Evolutionary conservation across 2,113 vertebrate species (phyloP).

Genomic region (Salvator merianae): DNA sequence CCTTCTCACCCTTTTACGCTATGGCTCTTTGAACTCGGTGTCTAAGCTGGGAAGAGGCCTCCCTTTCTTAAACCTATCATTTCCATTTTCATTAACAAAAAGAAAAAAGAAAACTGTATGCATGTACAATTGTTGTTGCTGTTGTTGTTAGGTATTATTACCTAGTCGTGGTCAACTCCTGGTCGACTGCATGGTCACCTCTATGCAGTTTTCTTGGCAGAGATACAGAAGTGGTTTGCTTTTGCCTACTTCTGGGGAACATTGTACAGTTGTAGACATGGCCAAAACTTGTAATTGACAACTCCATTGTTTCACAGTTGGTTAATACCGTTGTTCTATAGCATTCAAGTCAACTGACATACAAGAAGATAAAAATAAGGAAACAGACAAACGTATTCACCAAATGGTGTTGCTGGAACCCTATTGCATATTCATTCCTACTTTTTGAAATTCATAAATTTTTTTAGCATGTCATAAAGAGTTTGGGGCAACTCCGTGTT

Average conservation of each 20-base stretch:
- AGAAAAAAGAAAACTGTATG: too few species aligned
- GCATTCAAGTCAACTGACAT: not conserved
- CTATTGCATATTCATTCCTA: slow-evolving; percentile 8
- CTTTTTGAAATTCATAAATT: not conserved
- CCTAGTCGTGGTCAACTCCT: too few species aligned
- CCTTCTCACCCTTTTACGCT: too few species aligned
- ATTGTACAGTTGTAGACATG: not conserved
- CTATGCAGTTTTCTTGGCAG: too few species aligned
- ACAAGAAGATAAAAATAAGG: not conserved
- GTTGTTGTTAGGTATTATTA: too few species aligned
- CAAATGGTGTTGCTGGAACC: slow-evolving; percentile 9
- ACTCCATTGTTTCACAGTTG: not conserved
- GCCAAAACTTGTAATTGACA: not conserved
- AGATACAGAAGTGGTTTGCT: too few species aligned
- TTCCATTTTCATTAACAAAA: too few species aligned
- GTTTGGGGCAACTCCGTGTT: slow-evolving; percentile 36
- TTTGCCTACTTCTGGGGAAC: too few species aligned
- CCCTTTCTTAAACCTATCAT: too few species aligned
- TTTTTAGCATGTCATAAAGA: slow-evolving; percentile 46
- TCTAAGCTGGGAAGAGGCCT: too few species aligned
- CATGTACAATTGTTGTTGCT: not conserved
- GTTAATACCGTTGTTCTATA: not conserved
- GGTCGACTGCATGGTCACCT: too few species aligned
- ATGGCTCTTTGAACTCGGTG: too few species aligned
- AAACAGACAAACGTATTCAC: not conserved